Conservation (phyloP, 2,888 invertebrate species). For the Xestia ashworthii region DNA sequence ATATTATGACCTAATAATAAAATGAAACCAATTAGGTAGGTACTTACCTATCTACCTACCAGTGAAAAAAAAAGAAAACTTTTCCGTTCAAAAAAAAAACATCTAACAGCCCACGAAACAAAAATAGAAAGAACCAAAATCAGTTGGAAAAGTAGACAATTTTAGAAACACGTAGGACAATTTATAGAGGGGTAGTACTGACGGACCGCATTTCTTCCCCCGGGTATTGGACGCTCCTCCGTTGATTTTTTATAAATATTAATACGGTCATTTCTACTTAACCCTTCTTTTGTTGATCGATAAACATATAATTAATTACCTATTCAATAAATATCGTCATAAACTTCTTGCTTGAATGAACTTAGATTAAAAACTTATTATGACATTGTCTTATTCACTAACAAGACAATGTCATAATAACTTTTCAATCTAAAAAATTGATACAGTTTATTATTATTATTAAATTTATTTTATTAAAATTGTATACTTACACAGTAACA, state of each 20-base stretch:
- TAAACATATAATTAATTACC: constrained; percentile 25
- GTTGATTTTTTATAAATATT: constrained; percentile 68
- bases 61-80: neutral
- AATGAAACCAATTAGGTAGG: neutral
- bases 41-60: neutral
- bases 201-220: constrained; percentile 46
- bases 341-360: neutral
- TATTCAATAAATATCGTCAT: constrained; percentile 1
- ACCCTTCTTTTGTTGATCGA: constrained; percentile 42
- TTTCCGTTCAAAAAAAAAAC: neutral
- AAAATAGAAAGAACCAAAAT: constrained; percentile 52
- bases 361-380: neutral
- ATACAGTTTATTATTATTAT: too few relatives aligned
- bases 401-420: too few relatives aligned
- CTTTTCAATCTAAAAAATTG: too few relatives aligned
- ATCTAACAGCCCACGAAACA: constrained; percentile 2
- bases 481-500: too few relatives aligned
- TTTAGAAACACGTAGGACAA: constrained; percentile 48
- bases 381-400: neutral
- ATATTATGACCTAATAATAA: too few relatives aligned
- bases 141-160: constrained; percentile 53
- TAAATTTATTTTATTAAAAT: too few relatives aligned
- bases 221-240: constrained; percentile 40
- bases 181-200: constrained; percentile 45
- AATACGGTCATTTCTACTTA: constrained; percentile 52